Evolutionary conservation across 2,888 invertebrate genomes (phyloP), one percentile per base, ranked within the genome.

Genomic region (Osedax fenrisi): DNA sequence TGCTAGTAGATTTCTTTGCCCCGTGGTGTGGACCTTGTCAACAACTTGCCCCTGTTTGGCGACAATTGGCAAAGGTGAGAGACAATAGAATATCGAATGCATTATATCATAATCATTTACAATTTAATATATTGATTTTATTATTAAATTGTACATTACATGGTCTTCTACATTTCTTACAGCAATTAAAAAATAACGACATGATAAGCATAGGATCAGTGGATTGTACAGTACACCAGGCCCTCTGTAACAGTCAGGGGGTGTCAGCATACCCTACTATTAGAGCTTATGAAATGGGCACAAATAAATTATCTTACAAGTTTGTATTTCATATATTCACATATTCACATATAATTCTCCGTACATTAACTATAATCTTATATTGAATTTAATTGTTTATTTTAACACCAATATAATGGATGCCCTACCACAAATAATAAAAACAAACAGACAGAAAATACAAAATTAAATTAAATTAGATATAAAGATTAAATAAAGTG

Each of bases 11-110:
- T 84, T 90, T 88, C 83, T 90, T 87, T 82, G 89, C 89, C 13
- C 89, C 90, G 0, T 90, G 90, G 90, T 91, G 90, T 84, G 89
- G 88, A 1, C 90, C 90, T 0, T 91, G 90, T 81, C 89, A 89
- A 80, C 87, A 88, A 81, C 84, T 91, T 77, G 87, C 88, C 10
- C 88, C 89, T 0, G 88, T 90, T 79, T 90, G 89, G 88, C 86
- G 89, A 62, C 86, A 86, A 80, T 85, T 90, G 27, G 89, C 90
- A 1, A 84, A 84, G 81, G 83, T 84, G 75, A 41, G 75, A 2
- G 3, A 2, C 17, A 17, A 5, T n/a, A n/a, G n/a, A n/a, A n/a
- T n/a, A n/a, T 23, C 56, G 72, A 23, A 13, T 5, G 26, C 26
- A n/a, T n/a, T n/a, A n/a, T n/a, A n/a, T n/a, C n/a, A n/a, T n/a